A percentile compares a stretch with the other conserved stretches of the same genome.
Evolutionary conservation across 2,888 invertebrate species (phyloP).

Genomic region (Pyrrhopygopsis socrates): DNA sequence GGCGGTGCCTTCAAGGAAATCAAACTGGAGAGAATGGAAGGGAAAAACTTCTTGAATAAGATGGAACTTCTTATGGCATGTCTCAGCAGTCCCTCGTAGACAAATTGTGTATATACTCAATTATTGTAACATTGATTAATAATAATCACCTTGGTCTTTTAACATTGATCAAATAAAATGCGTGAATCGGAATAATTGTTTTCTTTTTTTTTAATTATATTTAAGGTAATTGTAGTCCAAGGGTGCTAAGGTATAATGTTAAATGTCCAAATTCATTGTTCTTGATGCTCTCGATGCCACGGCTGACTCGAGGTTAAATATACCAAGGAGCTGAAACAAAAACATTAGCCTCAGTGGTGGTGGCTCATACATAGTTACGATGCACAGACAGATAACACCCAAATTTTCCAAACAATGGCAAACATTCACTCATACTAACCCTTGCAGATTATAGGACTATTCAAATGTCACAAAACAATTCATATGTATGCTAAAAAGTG

Average conservation of each 20-base stretch:
- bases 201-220: conserved; percentile 91
- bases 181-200: conserved; percentile 86
- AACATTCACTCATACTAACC: no score
- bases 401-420: not conserved
- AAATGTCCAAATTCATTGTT: conserved; percentile 95
- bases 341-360: not conserved
- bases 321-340: conserved; percentile 92
- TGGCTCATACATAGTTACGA: not conserved
- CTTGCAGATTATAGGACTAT: no score
- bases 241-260: conserved; percentile 94
- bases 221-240: conserved; percentile 92
- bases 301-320: conserved; percentile 90
- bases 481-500: no score
- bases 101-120: conserved; percentile 26
- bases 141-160: conserved; percentile 55
- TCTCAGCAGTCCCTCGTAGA: conserved; percentile 97
- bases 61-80: conserved; percentile 99
- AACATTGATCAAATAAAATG: conserved; percentile 76
- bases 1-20: conserved; percentile 99
- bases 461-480: no score
- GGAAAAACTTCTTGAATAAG: conserved; percentile 99
- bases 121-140: conserved; percentile 69
- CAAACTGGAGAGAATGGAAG: conserved; percentile 99
- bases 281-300: conserved; percentile 91
- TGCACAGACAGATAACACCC: not conserved